These are phyloP conservation scores for Pogonus chalceus DNA, from an alignment of 1,140 invertebrate genomes.

Conservation along the genomic window DNA sequence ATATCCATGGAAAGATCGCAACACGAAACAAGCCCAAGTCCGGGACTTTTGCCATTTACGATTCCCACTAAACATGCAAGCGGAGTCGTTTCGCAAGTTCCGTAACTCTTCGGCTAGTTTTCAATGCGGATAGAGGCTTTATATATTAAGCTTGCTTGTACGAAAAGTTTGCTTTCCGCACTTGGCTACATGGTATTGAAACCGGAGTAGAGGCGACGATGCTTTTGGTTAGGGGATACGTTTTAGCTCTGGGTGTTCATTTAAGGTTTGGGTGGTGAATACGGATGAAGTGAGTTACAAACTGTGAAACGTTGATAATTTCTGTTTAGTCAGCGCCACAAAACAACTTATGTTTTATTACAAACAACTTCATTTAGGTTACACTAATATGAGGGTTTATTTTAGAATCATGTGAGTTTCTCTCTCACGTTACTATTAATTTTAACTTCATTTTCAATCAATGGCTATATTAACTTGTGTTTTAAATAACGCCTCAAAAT, in stretches of 20 bases:
- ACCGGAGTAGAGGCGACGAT: not conserved
- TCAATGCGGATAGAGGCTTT: not conserved
- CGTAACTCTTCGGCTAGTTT: not conserved
- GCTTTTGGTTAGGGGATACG: not conserved
- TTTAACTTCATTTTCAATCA: no score
- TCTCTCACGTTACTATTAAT: no score
- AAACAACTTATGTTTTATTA: not conserved
- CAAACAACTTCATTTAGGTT: not conserved
- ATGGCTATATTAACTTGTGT: no score
- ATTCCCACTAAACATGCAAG: not conserved
- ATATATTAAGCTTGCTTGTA: not conserved
- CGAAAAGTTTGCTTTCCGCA: constrained; percentile 1
- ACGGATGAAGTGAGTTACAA: not conserved
- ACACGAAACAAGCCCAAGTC: not conserved
- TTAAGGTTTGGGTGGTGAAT: not conserved
- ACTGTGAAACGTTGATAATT: constrained; percentile 3
- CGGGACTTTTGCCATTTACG: no score
- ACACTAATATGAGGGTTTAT: no score
- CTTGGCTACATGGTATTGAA: not conserved
- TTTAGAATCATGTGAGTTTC: no score
- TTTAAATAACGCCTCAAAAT: no score
- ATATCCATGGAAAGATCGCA: no score
- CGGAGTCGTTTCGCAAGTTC: not conserved
- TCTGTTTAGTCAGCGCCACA: not conserved
- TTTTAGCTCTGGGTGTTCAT: not conserved